Evolutionary conservation across 1,140 invertebrate species (phyloP), one percentile per base, ranked within the genome.

Genomic region (Pygmarrhopalites habei): DNA sequence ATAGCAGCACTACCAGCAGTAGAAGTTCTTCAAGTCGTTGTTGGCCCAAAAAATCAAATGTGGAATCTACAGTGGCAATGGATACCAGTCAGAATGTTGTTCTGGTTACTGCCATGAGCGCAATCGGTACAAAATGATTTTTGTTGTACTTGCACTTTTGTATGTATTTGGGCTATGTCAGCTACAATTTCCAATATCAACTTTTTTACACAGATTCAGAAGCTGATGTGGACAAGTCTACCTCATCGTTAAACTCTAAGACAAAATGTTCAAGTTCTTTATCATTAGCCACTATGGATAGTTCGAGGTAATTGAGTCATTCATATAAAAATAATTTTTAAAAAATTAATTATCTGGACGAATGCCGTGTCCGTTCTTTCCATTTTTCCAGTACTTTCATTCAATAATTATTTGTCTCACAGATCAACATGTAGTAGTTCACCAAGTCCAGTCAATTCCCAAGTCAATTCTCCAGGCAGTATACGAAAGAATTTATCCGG

Each of bases 361-460:
- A n/a, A n/a, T n/a, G n/a, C n/a, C n/a, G n/a, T n/a, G n/a, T n/a
- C n/a, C n/a, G n/a, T n/a, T n/a, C n/a, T n/a, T n/a, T n/a, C n/a
- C n/a, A n/a, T n/a, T n/a, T n/a, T n/a, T n/a, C n/a, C n/a, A n/a
- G n/a, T n/a, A n/a, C n/a, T n/a, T n/a, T n/a, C n/a, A n/a, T n/a
- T n/a, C n/a, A n/a, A n/a, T n/a, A n/a, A n/a, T n/a, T n/a, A n/a
- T n/a, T n/a, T n/a, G n/a, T n/a, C n/a, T n/a, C n/a, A n/a, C 29
- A 68, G 56, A n/a, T 62, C 51, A 0, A 60, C 66, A 32, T 67
- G 52, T 39, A 74, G 73, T 58, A 69, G 68, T 35, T 71, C 71
- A 3, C 72, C 72, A 15, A 77, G 75, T 70, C 76, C 77, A 19
- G 73, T 71, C 26, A 74, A n/a, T n/a, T n/a, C n/a, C n/a, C n/a